Conservation (phyloP, 2,888 invertebrate species). For the Thelaira solivaga region DNA sequence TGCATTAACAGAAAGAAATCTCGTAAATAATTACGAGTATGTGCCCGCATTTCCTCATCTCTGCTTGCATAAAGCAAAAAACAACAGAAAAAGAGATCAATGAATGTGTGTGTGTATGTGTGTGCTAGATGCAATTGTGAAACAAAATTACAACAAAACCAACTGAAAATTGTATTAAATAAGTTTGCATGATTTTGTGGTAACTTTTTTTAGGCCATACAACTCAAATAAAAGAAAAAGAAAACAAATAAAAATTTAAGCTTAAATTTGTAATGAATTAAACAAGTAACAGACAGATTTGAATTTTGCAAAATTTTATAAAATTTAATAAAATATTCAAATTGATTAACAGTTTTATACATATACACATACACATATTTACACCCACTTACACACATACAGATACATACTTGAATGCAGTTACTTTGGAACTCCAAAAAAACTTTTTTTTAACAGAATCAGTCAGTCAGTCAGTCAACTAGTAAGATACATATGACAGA, state of each 20-base stretch:
- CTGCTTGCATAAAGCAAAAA: constrained; percentile 4
- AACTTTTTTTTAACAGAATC: too few relatives aligned
- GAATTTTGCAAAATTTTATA: too few relatives aligned
- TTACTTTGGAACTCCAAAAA: too few relatives aligned
- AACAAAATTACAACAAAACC: constrained; percentile 14
- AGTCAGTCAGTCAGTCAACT: constrained; percentile 34
- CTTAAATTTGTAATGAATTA: too few relatives aligned
- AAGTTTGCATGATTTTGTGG: constrained; percentile 22
- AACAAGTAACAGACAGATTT: too few relatives aligned
- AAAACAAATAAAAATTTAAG: background rate
- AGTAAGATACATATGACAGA: constrained; percentile 28
- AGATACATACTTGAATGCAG: too few relatives aligned
- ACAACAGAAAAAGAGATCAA: constrained; percentile 9
- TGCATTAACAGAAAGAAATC: constrained; percentile 5
- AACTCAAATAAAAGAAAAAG: constrained; percentile 3
- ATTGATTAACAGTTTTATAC: too few relatives aligned
- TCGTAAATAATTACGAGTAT: constrained; percentile 38
- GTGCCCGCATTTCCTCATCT: constrained; percentile 38
- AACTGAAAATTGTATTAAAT: too few relatives aligned
- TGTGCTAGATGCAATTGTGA: constrained; percentile 18
- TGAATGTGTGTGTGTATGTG: too few relatives aligned
- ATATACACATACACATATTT: background rate
- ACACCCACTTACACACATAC: background rate
- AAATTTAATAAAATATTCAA: too few relatives aligned
- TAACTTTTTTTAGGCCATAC: constrained; percentile 8